Evolutionary conservation across 2,113 vertebrate species (phyloP).

Genomic region (Ageneiosus marmoratus): DNA sequence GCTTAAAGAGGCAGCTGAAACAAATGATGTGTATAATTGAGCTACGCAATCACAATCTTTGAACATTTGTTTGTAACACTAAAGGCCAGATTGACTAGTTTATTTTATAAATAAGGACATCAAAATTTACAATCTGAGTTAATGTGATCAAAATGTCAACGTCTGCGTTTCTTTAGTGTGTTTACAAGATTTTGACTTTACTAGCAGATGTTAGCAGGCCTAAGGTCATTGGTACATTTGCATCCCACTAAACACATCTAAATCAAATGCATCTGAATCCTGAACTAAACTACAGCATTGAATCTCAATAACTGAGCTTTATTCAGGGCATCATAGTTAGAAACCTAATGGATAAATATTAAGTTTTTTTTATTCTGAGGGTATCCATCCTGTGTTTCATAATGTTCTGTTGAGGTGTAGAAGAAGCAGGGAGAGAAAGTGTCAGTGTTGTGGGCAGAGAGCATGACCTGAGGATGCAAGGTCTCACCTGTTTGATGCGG

Average conservation of each 20-base stretch:
- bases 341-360: neutral
- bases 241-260: conserved; percentile 1
- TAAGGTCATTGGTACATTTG: neutral
- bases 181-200: conserved; percentile 30
- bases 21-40: conserved; percentile 53
- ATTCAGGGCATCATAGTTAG: neutral
- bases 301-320: neutral
- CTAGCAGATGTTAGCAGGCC: conserved; percentile 8
- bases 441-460: neutral
- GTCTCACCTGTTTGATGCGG: conserved; percentile 88
- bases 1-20: conserved; percentile 51
- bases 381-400: neutral
- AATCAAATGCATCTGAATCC: conserved; percentile 20
- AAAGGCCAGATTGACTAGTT: neutral
- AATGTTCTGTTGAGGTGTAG: neutral
- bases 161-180: conserved; percentile 4
- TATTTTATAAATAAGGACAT: conserved; percentile 22
- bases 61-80: conserved; percentile 2
- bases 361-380: neutral
- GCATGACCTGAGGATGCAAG: conserved; percentile 2
- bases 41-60: conserved; percentile 28
- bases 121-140: conserved; percentile 37
- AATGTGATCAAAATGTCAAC: conserved; percentile 14
- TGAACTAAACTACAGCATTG: neutral
- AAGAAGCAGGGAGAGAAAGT: conserved; percentile 29